Base-by-base conservation (phyloP, 2,113 vertebrate species). In the Paradoxurus hermaphroditus region DNA sequence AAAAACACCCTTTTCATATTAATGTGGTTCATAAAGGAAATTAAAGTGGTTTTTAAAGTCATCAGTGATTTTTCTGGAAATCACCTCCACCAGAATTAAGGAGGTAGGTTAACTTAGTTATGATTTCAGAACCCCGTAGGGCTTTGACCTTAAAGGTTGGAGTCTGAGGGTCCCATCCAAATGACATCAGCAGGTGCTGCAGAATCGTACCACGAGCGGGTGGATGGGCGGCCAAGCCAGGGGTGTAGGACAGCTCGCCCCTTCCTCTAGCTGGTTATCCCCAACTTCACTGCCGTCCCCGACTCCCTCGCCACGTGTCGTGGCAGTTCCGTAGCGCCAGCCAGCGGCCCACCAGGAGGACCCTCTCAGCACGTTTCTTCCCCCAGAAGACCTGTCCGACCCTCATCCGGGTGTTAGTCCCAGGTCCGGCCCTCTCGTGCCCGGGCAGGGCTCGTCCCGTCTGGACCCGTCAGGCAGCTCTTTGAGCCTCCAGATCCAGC, bases 151-250 rank as follows among this genome's bases (percentile, higher is more conserved):
- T 94, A 68, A 65, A 86, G 36, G 23, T 34, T 77, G 29, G 34
- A 25, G 23, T 81, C 53, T 78, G 13, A 11, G 44, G 53, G 92
- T 81, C 72, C 21, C 1, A 3, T 46, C 39, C 70, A 72, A 29
- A 9, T 9, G 62, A 14, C 53, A 21, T 49, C 29, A 56, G 53
- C 72, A 31, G 8, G n/a, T 59, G 27, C 59, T 53, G 7, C 44
- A 34, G 23, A 41, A 3, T 36, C 72, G 7, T 9, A 12, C 27
- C 21, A 41, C 18, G 4, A 3, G 41, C 13, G 4, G 7, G n/a
- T 41, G 14, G 51, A 2, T 16, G 23, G 23, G 53, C 4, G 10
- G 51, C 36, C 9, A 1, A 4, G 73, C 36, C 1, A 0, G 0
- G 29, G 41, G 21, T 9, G 12, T n/a, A 56, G 25, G 39, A 39